Evolutionary conservation across 2,888 invertebrate genomes (phyloP), one percentile per base, ranked within the genome.

Genomic region (Agrochola circellaris): DNA sequence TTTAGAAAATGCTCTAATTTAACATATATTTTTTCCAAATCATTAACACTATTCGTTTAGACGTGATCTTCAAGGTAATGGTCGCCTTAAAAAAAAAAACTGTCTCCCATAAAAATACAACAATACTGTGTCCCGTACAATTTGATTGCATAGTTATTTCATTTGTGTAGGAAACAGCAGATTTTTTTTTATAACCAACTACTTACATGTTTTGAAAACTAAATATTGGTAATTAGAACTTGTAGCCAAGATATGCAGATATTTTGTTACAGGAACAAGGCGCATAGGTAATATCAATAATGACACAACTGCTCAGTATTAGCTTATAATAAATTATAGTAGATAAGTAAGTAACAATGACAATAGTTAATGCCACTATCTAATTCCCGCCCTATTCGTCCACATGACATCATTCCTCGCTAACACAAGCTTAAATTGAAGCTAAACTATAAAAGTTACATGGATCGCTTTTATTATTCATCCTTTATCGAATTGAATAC

Each of bases 401-500:
- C 58, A 69, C 74, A 81, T 85, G 87, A 87, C 85, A 60, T 87
- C 83, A 85, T 81, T 54, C 56, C 66, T 70, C 62, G 60, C 68
- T 66, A 80, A 51, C 72, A 54, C 74, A 23, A n/a, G 58, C 82
- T 82, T 61, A 75, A 86, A 82, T 80, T 68, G 73, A 73, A 75
- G 42, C 74, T 77, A 66, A 72, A 67, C 73, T 77, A 76, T 79
- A 76, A 77, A 82, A 70, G 65, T 82, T 70, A 60, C 69, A 83
- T 62, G 76, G 68, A 70, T 70, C 56, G 72, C 23, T 67, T 81
- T 75, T 85, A 85, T 85, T 85, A 85, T 83, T 85, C 83, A 81
- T 80, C 70, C 71, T 73, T 82, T 73, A 79, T 77, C 75, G 76
- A 75, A 82, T 75, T 74, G 78, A 81, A 86, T 86, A 85, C 84